Base-by-base conservation (phyloP, 2,888 invertebrate genomes). In the Tenthredo notha region DNA sequence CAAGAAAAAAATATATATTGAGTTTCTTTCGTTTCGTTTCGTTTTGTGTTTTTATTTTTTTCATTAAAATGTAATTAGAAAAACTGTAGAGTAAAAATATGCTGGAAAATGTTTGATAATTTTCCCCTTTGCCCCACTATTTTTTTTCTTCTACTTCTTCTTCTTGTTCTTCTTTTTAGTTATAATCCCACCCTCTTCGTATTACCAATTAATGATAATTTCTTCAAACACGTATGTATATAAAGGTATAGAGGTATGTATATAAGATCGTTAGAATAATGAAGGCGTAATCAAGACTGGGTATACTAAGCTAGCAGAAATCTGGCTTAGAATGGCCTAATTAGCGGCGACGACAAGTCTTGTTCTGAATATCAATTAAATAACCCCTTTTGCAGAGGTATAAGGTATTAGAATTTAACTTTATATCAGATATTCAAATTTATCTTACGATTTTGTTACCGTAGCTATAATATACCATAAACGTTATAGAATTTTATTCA, bases 281-380 rank as follows among this genome's bases (percentile, higher is more conserved):
- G 74, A 74, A 40, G 74, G 74, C 74, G 74, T 74, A 74, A 74
- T 74, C 74, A 74, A 74, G 74, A 74, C 21, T 43, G 43, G 21
- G 40, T 25, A n/a, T n/a, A 37, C 10, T 25, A 18, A 33, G 67
- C 12, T 0, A 15, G 33, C 15, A 67, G 67, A 67, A 67, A 67
- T 67, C 67, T 67, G 33, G 67, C 67, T 29, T 18, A 33, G 67
- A 33, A 40, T 74, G n/a, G 25, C 12, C 74, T 74, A 74, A 74
- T 74, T 74, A 43, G 21, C 43, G 40, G 21, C 37, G 40, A 29
- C 40, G 74, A 43, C 43, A 43, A 40, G 74, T 74, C 74, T 74
- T 43, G 74, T 43, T 40, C 43, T n/a, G 74, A 74, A 74, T 74
- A 43, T 74, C 74, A 74, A 74, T 74, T 43, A 43, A 67, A 67